Base-by-base conservation (phyloP, 2,888 invertebrate genomes). In the Cephus runcator region DNA sequence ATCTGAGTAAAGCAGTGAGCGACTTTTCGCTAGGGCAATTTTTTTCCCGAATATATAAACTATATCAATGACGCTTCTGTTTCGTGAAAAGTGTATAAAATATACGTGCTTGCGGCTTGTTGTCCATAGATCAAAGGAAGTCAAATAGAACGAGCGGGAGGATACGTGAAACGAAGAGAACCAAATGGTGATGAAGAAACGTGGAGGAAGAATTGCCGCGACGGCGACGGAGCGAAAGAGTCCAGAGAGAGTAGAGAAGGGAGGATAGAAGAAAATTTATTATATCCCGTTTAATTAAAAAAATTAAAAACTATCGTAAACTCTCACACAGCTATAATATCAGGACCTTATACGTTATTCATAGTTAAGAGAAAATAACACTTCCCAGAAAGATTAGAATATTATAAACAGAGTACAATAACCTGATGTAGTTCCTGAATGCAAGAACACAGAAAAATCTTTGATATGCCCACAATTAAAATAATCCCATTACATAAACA, bases 91-190 rank as follows among this genome's bases (percentile, higher is more conserved):
- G 33, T 31, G 35, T 35, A 34, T 69, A 15, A 77, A 31, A n/a
- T 75, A 33, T 75, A 40, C 71, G 36, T 75, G 33, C 71, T 11
- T 3, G 69, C 77, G 71, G 68, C 75, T 75, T 75, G 77, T 77
- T 77, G 73, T 75, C 34, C 71, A 34, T 35, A 77, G 77, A 77
- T 77, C 77, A 77, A 77, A 77, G 77, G 77, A 75, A 74, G 73
- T 36, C 69, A 34, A 34, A 76, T 23, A 69, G 76, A 76, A 31
- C 31, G 69, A 69, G 30, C 33, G 76, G 12, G 36, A 73, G 69
- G 11, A 73, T 12, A 76, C 23, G 12, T 34, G 75, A 71, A n/a
- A 36, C 11, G 34, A 74, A 36, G 74, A 36, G 40, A 36, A 30
- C 35, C 4, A 34, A 35, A n/a, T 36, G 34, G 40, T 30, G 34